These are phyloP conservation scores for Acropora yongei DNA, from an alignment of 64 coral and sea anemone genomes.

Conservation along the genomic window DNA sequence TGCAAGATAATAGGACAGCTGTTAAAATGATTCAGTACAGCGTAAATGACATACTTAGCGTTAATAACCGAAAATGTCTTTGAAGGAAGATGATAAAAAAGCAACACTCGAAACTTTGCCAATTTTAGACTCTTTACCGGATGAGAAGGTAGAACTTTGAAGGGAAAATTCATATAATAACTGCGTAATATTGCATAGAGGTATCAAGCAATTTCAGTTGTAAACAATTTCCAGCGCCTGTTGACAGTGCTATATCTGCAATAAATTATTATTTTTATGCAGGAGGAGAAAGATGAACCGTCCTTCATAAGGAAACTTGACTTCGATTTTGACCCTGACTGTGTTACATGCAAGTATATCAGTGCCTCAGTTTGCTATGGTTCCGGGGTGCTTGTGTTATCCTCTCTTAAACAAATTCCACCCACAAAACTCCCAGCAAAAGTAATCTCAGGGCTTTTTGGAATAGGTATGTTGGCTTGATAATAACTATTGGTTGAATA, in stretches of 20 bases:
- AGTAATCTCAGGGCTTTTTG: slow-evolving; percentile 78
- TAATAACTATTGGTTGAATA: no score
- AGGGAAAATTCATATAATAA: no score
- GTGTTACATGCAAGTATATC: slow-evolving; percentile 76
- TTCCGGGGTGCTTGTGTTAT: slow-evolving; percentile 72
- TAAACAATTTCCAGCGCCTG: no score
- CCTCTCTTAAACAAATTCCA: slow-evolving; percentile 65
- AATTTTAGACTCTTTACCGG: not conserved
- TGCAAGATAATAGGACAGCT: not conserved
- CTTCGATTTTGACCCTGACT: slow-evolving; percentile 72
- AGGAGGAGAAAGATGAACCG: slow-evolving; percentile 51
- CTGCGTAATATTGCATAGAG: no score
- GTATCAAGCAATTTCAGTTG: no score
- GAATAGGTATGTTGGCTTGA: slow-evolving; percentile 59
- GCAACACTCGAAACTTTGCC: not conserved
- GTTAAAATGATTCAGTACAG: not conserved
- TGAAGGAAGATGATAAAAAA: not conserved
- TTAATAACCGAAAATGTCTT: not conserved
- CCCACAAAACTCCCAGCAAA: slow-evolving; percentile 71
- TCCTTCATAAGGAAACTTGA: slow-evolving; percentile 59
- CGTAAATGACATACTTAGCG: not conserved
- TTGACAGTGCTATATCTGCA: no score
- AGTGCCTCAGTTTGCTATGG: slow-evolving; percentile 80
- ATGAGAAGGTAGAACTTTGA: not conserved
- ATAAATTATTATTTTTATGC: not conserved